A percentile compares a stretch with the other conserved stretches of the same genome.
Conservation (phyloP, 2,797 vertebrate genomes). For the Xiphophorus birchmanni region DNA sequence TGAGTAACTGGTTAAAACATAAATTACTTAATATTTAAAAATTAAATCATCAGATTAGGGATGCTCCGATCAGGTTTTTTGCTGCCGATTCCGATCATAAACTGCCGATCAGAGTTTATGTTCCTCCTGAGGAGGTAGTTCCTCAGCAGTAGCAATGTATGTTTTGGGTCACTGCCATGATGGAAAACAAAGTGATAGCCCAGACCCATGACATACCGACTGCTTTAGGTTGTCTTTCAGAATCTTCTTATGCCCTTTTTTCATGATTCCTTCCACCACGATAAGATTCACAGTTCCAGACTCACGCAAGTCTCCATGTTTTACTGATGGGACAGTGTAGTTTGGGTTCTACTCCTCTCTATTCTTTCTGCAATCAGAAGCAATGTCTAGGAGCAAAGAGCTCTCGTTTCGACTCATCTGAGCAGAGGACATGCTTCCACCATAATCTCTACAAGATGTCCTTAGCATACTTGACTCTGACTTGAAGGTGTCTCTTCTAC, state of each 20-base stretch:
- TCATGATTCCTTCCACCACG: background rate
- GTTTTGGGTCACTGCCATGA: background rate
- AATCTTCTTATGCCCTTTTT: background rate
- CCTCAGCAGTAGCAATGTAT: background rate
- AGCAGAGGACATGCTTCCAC: background rate
- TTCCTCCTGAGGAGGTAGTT: background rate
- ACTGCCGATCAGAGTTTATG: background rate
- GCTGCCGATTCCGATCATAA: no score
- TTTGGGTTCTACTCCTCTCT: background rate
- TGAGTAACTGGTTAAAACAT: no score
- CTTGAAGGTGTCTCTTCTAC: no score
- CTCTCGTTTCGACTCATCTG: background rate
- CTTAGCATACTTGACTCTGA: background rate
- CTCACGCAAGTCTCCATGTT: background rate
- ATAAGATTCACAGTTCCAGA: background rate
- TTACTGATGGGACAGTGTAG: no score
- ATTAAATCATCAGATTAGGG: no score
- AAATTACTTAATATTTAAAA: no score
- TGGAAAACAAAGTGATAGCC: background rate
- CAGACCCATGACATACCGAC: background rate
- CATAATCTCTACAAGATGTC: background rate
- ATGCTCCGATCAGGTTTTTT: background rate
- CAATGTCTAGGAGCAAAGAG: background rate
- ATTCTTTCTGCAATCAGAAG: background rate
- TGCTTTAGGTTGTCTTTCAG: background rate